Conservation (phyloP, 2,113 vertebrate genomes). For the Haemorhous mexicanus region DNA sequence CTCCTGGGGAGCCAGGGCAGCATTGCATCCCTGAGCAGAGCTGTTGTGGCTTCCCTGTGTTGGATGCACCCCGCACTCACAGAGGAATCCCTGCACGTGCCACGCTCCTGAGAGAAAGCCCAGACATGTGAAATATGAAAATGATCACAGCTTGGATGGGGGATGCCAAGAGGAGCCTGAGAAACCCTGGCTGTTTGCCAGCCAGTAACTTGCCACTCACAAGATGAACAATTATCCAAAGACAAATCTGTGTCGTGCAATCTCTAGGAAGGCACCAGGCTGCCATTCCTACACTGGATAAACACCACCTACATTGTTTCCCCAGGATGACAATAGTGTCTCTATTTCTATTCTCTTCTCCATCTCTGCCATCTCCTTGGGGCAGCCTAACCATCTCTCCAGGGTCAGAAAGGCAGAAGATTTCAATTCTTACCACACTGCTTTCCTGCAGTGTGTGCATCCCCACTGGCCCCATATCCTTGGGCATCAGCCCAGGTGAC, state of each 20-base stretch:
- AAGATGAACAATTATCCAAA: conserved; percentile 42
- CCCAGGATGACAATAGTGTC: background rate
- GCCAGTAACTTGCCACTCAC: background rate
- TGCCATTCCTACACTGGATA: conserved; percentile 1
- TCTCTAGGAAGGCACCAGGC: background rate
- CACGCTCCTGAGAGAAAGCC: background rate
- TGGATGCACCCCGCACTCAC: background rate
- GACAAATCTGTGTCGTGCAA: background rate
- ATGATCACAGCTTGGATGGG: conserved; percentile 31
- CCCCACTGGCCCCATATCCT: background rate
- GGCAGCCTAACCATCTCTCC: background rate
- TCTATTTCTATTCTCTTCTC: background rate
- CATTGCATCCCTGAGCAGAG: background rate
- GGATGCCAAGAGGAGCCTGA: conserved; percentile 22
- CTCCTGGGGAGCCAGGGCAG: background rate
- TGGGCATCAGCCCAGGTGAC: background rate
- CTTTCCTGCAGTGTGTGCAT: background rate
- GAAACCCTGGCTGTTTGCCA: conserved; percentile 26
- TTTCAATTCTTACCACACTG: background rate
- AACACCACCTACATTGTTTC: background rate
- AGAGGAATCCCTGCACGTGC: background rate
- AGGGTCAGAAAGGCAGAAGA: background rate
- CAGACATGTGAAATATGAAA: conserved; percentile 37
- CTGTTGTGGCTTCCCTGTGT: background rate
- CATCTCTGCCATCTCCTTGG: background rate